These are phyloP conservation scores for Okapia johnstoni DNA, from an alignment of 2,113 vertebrate genomes.

Conservation along the genomic window DNA sequence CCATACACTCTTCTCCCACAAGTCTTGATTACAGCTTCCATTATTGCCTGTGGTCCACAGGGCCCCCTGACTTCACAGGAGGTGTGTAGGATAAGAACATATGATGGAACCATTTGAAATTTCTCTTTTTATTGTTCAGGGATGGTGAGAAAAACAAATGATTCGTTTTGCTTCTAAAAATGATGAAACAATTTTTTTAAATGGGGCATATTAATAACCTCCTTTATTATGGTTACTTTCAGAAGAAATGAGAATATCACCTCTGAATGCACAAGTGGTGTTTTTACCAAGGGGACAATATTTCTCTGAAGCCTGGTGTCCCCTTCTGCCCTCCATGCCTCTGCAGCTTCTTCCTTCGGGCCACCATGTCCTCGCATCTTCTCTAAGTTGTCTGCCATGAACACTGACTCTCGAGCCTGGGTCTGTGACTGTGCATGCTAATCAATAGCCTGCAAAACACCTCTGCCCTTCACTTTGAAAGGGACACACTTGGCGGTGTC, in stretches of 20 bases:
- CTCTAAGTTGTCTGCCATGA: background rate
- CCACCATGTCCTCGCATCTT: background rate
- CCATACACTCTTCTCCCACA: background rate
- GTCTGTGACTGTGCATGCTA: background rate
- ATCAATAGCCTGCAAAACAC: background rate
- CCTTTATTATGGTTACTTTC: constrained; percentile 26
- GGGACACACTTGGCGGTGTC: background rate
- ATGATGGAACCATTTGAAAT: background rate
- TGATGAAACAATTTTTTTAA: constrained; percentile 27
- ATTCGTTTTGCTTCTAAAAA: constrained; percentile 42
- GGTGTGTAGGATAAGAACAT: background rate
- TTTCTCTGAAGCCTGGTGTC: background rate
- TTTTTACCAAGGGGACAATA: background rate
- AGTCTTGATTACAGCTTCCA: background rate
- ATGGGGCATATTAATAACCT: background rate
- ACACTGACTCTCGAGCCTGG: background rate
- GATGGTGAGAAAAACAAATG: constrained; percentile 26
- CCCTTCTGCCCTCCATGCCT: background rate
- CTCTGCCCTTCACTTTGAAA: constrained; percentile 26
- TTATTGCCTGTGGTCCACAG: too few species aligned
- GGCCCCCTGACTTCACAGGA: background rate
- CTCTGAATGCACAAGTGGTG: background rate
- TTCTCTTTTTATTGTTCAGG: background rate
- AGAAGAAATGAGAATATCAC: constrained; percentile 3
- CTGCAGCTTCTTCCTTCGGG: background rate